Percentiles rank a stretch among this genome's conserved stretches.
Conservation (phyloP, 2,797 vertebrate species). For the Okamejei kenojei region DNA sequence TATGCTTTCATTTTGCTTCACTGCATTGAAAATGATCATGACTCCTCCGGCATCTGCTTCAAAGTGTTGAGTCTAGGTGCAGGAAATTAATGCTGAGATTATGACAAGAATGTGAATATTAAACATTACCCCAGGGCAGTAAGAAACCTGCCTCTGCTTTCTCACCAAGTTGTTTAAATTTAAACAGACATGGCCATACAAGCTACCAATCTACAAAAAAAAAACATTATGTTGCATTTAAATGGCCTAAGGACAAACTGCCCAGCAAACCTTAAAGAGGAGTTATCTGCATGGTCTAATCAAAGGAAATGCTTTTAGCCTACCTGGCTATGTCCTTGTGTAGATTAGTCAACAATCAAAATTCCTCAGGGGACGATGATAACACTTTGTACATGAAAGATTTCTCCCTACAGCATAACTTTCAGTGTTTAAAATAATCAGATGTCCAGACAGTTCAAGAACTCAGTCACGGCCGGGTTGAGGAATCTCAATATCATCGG, state of each 20-base stretch:
- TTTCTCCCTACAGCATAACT: background rate
- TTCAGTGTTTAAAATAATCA: background rate
- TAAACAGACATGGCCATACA: constrained; percentile 34
- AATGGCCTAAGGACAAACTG: background rate
- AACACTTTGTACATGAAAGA: constrained; percentile 7
- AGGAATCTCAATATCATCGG: constrained; percentile 46
- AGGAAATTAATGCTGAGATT: constrained; percentile 40
- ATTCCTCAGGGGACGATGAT: background rate
- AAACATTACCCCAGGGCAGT: constrained; percentile 54
- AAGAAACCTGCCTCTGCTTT: constrained; percentile 36
- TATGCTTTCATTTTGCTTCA: background rate
- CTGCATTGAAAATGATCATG: constrained; percentile 4
- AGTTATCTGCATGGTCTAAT: background rate
- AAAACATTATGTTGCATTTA: background rate
- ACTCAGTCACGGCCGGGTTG: background rate
- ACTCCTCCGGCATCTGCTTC: constrained; percentile 41
- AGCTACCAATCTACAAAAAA: background rate
- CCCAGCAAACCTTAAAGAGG: background rate
- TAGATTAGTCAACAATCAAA: background rate
- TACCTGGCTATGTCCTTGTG: constrained; percentile 16
- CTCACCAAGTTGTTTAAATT: constrained; percentile 40
- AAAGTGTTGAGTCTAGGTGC: constrained; percentile 35
- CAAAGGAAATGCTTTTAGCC: background rate
- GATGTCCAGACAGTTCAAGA: background rate
- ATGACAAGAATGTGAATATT: constrained; percentile 51